A percentile compares a stretch with the other conserved stretches of the same genome.
phyloP scores from a whole-genome alignment of 2,113 vertebrate genomes.

The Equus quagga region DNA sequence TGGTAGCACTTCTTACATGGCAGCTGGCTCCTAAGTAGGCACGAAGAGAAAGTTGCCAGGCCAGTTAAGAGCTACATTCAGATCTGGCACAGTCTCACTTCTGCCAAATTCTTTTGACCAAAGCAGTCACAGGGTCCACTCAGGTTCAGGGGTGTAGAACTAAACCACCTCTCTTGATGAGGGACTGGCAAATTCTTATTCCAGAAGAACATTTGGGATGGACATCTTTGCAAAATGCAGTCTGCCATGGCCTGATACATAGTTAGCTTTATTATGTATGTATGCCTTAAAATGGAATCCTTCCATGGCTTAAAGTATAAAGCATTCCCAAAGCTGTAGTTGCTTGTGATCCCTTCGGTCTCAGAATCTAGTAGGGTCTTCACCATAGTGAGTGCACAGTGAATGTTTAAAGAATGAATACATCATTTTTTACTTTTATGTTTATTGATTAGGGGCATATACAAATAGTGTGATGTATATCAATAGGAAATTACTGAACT shows the following conservation, averaged over 20 bases:
- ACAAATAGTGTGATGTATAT: background rate
- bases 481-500: conserved; percentile 13
- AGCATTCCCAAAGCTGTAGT: background rate
- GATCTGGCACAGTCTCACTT: background rate
- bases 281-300: background rate
- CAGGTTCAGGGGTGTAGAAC: background rate
- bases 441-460: background rate
- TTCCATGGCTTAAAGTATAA: background rate
- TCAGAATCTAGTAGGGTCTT: background rate
- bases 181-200: background rate
- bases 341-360: background rate
- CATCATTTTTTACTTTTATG: background rate
- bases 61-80: background rate
- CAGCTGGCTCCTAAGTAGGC: background rate
- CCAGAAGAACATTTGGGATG: background rate
- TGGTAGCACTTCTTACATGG: accelerated
- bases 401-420: conserved; percentile 8
- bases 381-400: background rate
- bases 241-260: background rate
- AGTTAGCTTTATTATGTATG: background rate
- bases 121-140: background rate
- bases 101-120: background rate
- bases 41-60: background rate
- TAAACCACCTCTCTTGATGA: background rate
- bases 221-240: background rate